phyloP scores from a whole-genome alignment of 2,797 vertebrate species.

The Poeciliopsis infans region DNA sequence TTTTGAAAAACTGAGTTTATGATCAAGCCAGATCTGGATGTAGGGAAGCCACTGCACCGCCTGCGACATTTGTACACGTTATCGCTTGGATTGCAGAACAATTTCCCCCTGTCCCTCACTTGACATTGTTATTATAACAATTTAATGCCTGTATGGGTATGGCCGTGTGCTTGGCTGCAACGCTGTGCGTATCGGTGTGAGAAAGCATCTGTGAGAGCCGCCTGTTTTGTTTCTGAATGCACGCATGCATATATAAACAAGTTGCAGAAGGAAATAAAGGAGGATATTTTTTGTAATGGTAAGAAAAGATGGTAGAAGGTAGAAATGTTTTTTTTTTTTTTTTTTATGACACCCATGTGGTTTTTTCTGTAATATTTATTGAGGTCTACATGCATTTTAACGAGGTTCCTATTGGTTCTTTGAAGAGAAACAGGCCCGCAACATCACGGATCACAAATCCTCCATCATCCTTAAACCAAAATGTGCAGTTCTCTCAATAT shows the following conservation, averaged over 20 bases:
- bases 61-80: background rate
- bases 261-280: slow-evolving; percentile 13
- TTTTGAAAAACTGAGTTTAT: slow-evolving; percentile 31
- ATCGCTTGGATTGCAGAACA: background rate
- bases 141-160: background rate
- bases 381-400: background rate
- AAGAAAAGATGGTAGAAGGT: background rate
- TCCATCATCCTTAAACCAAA: background rate
- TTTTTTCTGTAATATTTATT: background rate
- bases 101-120: background rate
- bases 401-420: background rate
- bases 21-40: slow-evolving; percentile 18
- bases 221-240: slow-evolving; percentile 34
- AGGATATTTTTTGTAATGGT: background rate
- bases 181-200: slow-evolving; percentile 15
- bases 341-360: background rate
- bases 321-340: no score
- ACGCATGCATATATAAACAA: slow-evolving; percentile 20
- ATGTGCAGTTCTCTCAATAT: background rate
- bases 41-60: slow-evolving; percentile 4
- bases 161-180: slow-evolving; percentile 11
- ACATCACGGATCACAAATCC: background rate
- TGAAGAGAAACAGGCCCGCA: background rate
- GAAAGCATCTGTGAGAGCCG: slow-evolving; percentile 16
- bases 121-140: slow-evolving; percentile 3